Percentiles rank a stretch among this genome's conserved stretches.
phyloP scores from a whole-genome alignment of 23 tunicate species.

The Clavelina lepadiformis region DNA sequence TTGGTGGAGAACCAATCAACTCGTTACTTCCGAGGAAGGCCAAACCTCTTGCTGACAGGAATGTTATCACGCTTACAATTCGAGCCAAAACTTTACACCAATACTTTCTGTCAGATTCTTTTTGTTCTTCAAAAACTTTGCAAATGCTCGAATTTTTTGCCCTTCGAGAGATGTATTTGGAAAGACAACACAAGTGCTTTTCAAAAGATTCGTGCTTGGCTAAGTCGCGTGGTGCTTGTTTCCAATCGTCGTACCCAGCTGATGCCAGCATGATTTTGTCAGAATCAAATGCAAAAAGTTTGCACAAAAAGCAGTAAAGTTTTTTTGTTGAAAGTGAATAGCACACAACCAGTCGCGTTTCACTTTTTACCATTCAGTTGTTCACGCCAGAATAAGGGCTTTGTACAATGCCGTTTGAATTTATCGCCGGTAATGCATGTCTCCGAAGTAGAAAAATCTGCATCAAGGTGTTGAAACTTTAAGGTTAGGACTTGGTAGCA shows the following conservation, averaged over 20 bases:
- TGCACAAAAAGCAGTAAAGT: conserved; percentile 10
- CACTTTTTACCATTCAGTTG: conserved; percentile 29
- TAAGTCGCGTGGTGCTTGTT: conserved; percentile 13
- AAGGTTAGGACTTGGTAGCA: conserved; percentile 11
- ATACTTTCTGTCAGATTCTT: conserved; percentile 19
- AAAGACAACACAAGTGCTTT: conserved; percentile 12
- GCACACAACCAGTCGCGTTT: conserved; percentile 29
- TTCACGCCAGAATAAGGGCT: conserved; percentile 1
- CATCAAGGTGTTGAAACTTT: conserved; percentile 30
- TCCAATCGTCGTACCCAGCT: conserved; percentile 18
- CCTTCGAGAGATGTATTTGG: conserved; percentile 12
- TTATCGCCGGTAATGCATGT: conserved; percentile 1
- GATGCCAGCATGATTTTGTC: conserved; percentile 8
- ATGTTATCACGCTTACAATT: conserved; percentile 2
- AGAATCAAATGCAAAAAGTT: conserved; percentile 5
- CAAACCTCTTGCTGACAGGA: conserved; percentile 15
- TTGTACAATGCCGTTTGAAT: conserved; percentile 19
- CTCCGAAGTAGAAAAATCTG: conserved; percentile 14
- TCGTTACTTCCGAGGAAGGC: conserved; percentile 25
- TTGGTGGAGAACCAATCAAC: conserved; percentile 23
- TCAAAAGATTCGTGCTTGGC: conserved; percentile 5
- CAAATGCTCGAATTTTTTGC: conserved; percentile 15
- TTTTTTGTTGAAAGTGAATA: conserved; percentile 24
- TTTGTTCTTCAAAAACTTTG: conserved; percentile 15
- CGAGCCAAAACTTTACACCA: conserved; percentile 28